Evolutionary conservation across 2,888 invertebrate genomes (phyloP), one percentile per base, ranked within the genome.

Genomic region (Protophormia terraenovae): DNA sequence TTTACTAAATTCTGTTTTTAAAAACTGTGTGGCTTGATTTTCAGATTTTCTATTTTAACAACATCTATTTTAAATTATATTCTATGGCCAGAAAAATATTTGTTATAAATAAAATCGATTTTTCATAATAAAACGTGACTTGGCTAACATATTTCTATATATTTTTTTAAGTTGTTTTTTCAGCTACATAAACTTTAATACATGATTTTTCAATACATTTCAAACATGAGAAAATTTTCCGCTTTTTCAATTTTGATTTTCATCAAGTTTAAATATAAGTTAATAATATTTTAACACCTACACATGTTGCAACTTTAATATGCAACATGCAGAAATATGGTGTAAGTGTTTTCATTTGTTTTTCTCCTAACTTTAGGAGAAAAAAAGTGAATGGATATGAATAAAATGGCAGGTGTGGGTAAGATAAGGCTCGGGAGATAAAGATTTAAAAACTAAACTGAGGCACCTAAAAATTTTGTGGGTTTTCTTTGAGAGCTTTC

Each of bases 21-120:
- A n/a, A n/a, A n/a, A n/a, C n/a, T n/a, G n/a, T n/a, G n/a, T n/a
- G n/a, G n/a, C n/a, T n/a, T n/a, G n/a, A n/a, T n/a, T n/a, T n/a
- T n/a, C n/a, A n/a, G n/a, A n/a, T n/a, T n/a, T n/a, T n/a, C n/a
- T n/a, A n/a, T n/a, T n/a, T n/a, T n/a, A n/a, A n/a, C n/a, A n/a
- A n/a, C n/a, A n/a, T n/a, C n/a, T n/a, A n/a, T n/a, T n/a, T n/a
- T n/a, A n/a, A n/a, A n/a, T n/a, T n/a, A 60, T 47, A 71, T 64
- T 64, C 41, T 55, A 35, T 50, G 29, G 53, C 10, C 41, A 69
- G 41, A n/a, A 53, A 71, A 45, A 53, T 64, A 29, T 71, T 71
- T 27, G n/a, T n/a, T n/a, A n/a, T n/a, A n/a, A 64, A 64, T 64
- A 45, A 82, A 76, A 83, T 83, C 76, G 71, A 83, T 83, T 72